Evolutionary conservation across 1,140 invertebrate genomes (phyloP).

Genomic region (Cydia strobilella): DNA sequence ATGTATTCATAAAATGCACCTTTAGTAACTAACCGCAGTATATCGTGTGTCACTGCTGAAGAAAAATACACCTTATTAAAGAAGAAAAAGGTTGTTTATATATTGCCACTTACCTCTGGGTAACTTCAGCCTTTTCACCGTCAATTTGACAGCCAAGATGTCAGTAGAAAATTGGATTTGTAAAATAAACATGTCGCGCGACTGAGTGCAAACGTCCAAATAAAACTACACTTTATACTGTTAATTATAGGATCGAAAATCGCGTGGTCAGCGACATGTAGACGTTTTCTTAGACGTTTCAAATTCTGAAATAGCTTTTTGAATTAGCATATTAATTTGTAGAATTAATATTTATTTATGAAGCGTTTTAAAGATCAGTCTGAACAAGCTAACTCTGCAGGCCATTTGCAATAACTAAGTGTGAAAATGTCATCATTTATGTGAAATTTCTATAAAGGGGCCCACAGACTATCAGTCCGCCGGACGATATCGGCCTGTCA

Average conservation of each 20-base stretch:
- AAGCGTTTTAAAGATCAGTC: neutral
- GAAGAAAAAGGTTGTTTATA: neutral
- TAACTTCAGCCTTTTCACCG: constrained; percentile 12
- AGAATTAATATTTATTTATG: neutral
- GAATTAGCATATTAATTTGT: neutral
- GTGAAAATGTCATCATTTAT: too few relatives aligned
- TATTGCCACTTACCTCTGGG: neutral
- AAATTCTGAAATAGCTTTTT: neutral
- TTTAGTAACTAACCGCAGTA: constrained; percentile 41
- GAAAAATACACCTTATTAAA: neutral
- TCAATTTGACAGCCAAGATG: constrained; percentile 61
- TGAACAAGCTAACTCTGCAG: neutral
- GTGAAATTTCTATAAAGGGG: too few relatives aligned
- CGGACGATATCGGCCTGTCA: too few relatives aligned
- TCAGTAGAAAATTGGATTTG: constrained; percentile 63
- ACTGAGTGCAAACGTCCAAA: constrained; percentile 36
- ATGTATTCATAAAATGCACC: neutral
- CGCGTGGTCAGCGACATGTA: neutral
- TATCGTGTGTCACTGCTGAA: neutral
- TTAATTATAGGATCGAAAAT: neutral
- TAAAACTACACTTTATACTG: neutral
- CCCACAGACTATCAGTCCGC: too few relatives aligned
- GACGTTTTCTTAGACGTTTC: neutral
- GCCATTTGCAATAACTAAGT: too few relatives aligned
- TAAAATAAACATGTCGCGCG: constrained; percentile 59